A percentile compares a stretch with the other conserved stretches of the same genome.
Conservation (phyloP, 2,113 vertebrate genomes). For the Natator depressus region DNA sequence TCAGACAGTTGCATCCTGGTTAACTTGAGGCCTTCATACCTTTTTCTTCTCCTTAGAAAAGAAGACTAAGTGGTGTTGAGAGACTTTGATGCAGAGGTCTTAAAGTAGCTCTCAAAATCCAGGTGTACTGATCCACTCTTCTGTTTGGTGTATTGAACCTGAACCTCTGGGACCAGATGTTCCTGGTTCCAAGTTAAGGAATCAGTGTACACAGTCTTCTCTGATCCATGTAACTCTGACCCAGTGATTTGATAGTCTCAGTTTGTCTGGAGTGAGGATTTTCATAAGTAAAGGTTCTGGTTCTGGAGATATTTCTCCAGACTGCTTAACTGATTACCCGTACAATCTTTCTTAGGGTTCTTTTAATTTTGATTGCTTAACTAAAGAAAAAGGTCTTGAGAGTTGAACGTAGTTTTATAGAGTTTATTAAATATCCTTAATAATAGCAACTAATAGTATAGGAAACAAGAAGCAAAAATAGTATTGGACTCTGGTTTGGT, state of each 20-base stretch:
- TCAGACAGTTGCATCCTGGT: background rate
- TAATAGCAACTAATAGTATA: no score
- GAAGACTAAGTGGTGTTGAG: background rate
- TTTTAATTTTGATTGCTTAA: no score
- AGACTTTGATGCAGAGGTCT: background rate
- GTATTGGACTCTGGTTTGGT: no score
- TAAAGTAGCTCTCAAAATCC: background rate
- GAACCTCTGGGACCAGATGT: background rate
- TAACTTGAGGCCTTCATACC: rapidly evolving
- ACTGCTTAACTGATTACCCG: no score
- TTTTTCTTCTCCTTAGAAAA: background rate
- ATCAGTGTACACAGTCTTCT: background rate
- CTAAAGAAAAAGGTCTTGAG: no score
- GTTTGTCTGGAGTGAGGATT: background rate
- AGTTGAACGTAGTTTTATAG: no score
- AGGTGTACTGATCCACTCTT: background rate
- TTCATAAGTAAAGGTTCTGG: background rate
- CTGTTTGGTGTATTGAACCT: background rate
- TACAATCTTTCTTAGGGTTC: no score
- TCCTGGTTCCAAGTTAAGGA: background rate
- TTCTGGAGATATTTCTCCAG: background rate
- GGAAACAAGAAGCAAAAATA: no score
- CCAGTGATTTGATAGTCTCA: background rate
- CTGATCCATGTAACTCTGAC: background rate
- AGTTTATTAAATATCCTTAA: no score